Conservation (phyloP, 2,797 vertebrate genomes). For the Glossophaga mutica region DNA sequence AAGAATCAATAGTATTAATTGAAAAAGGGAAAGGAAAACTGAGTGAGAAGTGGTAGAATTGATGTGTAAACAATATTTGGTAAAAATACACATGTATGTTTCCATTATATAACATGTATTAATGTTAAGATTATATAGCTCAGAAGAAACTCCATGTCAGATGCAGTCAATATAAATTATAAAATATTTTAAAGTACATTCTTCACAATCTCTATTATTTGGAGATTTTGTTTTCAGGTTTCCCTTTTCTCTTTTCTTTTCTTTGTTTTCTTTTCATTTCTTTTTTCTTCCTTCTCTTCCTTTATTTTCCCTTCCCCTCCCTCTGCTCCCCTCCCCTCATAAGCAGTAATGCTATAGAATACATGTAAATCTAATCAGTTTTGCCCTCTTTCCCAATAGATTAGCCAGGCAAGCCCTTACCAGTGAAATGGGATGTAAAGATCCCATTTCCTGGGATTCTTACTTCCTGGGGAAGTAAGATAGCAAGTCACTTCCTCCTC, state of each 20-base stretch:
- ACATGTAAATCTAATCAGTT: not conserved
- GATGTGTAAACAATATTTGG: not conserved
- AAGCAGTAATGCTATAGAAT: not conserved
- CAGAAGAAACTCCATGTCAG: not conserved
- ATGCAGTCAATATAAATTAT: not conserved
- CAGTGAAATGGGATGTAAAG: not conserved
- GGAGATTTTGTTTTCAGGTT: not conserved
- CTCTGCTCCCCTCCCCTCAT: too few species aligned
- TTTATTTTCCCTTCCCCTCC: not conserved
- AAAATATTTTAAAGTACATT: not conserved
- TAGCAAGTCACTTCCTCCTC: not conserved
- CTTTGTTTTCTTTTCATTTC: rapidly evolving
- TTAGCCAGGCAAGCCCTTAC: not conserved
- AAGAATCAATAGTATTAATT: not conserved
- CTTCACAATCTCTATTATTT: not conserved
- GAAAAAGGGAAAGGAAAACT: conserved; percentile 24
- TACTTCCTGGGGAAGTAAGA: not conserved
- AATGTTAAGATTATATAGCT: not conserved
- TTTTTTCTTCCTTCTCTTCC: not conserved
- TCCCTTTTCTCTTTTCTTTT: not conserved
- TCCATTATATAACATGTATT: not conserved
- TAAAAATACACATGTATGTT: not conserved
- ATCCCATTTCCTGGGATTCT: too few species aligned
- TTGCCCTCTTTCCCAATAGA: not conserved
- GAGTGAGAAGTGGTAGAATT: not conserved